Evolutionary conservation across 2,797 vertebrate species (phyloP).

Genomic region (Parauchenoglanis ngamensis): DNA sequence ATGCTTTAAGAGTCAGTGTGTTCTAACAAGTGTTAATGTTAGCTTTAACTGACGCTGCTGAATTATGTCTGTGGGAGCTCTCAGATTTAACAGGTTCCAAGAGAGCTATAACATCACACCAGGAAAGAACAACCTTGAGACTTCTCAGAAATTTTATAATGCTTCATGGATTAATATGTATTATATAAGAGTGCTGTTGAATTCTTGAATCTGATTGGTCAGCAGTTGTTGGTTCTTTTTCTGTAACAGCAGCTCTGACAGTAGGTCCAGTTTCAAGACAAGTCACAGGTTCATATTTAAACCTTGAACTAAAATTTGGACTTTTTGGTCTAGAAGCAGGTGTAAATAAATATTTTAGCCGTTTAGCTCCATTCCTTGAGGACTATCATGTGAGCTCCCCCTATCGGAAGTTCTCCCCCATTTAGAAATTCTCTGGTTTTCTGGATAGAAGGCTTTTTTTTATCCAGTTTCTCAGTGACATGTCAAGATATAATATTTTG

Average conservation of each 20-base stretch:
- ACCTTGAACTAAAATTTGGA: not conserved
- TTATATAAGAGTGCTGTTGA: not conserved
- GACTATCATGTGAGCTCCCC: too few species aligned
- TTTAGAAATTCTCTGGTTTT: not conserved
- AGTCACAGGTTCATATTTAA: not conserved
- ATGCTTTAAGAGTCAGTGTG: conserved; percentile 15
- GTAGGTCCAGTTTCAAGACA: not conserved
- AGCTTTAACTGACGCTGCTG: conserved; percentile 13
- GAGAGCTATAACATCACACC: conserved; percentile 9
- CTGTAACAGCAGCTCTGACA: not conserved
- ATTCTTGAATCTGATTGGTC: not conserved
- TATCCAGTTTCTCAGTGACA: not conserved
- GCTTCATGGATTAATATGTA: not conserved
- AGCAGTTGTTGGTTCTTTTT: not conserved
- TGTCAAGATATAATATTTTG: not conserved
- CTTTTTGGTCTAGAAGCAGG: too few species aligned
- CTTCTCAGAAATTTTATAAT: not conserved
- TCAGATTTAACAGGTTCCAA: conserved; percentile 24
- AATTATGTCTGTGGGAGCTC: conserved; percentile 29
- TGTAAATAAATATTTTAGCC: too few species aligned
- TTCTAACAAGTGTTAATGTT: conserved; percentile 28
- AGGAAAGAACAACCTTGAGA: conserved; percentile 37
- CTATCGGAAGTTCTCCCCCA: too few species aligned
- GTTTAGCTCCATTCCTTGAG: too few species aligned
- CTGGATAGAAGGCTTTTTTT: not conserved